phyloP scores from a whole-genome alignment of 2,797 vertebrate species.

The Crax fasciolata region DNA sequence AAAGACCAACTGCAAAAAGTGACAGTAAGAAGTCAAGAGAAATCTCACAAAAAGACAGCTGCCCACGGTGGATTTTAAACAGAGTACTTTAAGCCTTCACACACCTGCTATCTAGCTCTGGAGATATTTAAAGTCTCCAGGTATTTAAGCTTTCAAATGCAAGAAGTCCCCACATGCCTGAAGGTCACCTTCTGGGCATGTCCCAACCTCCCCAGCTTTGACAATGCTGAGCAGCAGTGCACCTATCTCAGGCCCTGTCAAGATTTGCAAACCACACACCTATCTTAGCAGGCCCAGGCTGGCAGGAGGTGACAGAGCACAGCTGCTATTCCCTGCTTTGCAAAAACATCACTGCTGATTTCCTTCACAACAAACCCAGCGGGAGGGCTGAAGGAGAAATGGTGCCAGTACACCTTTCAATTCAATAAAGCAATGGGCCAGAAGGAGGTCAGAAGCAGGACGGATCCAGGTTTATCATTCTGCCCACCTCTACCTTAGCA shows the following conservation, averaged over 20 bases:
- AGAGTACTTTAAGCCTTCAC: background rate
- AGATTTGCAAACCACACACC: background rate
- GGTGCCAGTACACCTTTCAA: background rate
- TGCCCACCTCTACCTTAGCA: background rate
- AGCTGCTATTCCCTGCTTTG: background rate
- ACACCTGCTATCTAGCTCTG: background rate
- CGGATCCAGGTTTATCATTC: background rate
- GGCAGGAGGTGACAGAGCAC: background rate
- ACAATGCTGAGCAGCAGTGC: accelerated
- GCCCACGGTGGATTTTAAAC: background rate
- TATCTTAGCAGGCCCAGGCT: background rate
- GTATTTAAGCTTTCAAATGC: background rate
- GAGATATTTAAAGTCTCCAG: background rate
- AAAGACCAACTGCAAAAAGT: background rate
- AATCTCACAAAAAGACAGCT: background rate
- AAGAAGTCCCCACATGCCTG: background rate
- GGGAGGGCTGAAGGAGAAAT: background rate
- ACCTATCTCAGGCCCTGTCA: background rate
- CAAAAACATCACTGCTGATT: background rate
- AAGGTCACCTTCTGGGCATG: background rate
- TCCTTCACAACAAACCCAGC: background rate
- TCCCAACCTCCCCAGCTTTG: accelerated
- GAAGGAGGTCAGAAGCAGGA: background rate
- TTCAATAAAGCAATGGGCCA: background rate
- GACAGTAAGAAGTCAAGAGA: background rate